Evolutionary conservation across 2,888 invertebrate species (phyloP), one percentile per base, ranked within the genome.

Genomic region (Mimas tiliae): DNA sequence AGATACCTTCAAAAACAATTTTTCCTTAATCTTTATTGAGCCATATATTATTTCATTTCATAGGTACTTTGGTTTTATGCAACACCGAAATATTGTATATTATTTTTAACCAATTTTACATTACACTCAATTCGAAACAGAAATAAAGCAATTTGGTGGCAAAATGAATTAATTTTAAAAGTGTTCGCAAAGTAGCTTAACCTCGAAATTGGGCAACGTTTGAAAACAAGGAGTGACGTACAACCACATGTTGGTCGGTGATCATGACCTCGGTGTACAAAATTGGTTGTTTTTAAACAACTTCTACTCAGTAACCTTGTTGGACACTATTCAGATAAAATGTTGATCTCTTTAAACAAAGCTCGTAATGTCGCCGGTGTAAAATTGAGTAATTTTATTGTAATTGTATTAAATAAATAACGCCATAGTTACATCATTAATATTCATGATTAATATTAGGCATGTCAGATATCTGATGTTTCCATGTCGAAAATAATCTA

Each of bases 241-340:
- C 42, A 19, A 34, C 34, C 55, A 58, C 58, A 42, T 58, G 58
- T 52, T 50, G 50, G 14, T 53, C 33, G 14, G 42, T 19, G 58
- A 19, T 58, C 58, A 58, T 58, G 42, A 42, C 38, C 58, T 58
- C 52, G 52, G 19, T 55, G 38, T 12, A 42, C 38, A 58, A 42
- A 42, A 42, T 9, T 58, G 38, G 33, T 53, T 53, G 14, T 58
- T 58, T 11, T 42, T 42, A 16, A 38, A 55, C 9, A 19, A 11
- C 16, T 27, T 27, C n/a, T n/a, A 48, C 7, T n/a, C 48, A 16
- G 16, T 48, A 48, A 48, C 48, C 48, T 48, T 48, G 48, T 27
- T 27, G 4, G 4, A 27, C 4, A 27, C 4, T n/a, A n/a, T n/a
- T n/a, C n/a, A n/a, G n/a, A n/a, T n/a, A n/a, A n/a, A n/a, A n/a